Percentiles rank a stretch among this genome's conserved stretches.
phyloP scores from a whole-genome alignment of 2,888 invertebrate genomes.

The Idaea biselata region DNA sequence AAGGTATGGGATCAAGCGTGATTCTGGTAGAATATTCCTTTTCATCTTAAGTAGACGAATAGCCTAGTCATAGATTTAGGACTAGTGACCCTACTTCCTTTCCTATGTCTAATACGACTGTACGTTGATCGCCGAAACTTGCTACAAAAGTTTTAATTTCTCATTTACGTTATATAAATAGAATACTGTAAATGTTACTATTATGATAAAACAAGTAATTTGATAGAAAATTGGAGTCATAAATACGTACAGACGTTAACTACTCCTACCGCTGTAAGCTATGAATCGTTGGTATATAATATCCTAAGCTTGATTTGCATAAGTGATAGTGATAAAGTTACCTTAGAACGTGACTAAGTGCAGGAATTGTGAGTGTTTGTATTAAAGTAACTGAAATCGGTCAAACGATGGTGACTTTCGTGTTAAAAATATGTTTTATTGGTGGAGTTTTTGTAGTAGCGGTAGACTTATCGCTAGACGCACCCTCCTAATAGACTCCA shows the following conservation, averaged over 20 bases:
- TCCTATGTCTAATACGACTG: conserved; percentile 36
- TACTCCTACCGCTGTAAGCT: conserved; percentile 36
- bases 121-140: conserved; percentile 32
- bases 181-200: neutral
- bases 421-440: neutral
- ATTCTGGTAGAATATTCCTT: conserved; percentile 80
- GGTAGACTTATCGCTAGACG: neutral
- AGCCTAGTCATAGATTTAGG: conserved; percentile 73
- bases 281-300: conserved; percentile 33
- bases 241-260: conserved; percentile 42
- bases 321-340: conserved; percentile 47
- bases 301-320: conserved; percentile 33
- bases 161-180: neutral
- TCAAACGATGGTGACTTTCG: neutral
- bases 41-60: conserved; percentile 75
- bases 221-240: neutral
- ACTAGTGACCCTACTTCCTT: conserved; percentile 49
- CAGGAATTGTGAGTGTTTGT: conserved; percentile 21
- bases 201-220: neutral
- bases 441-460: neutral
- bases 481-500: neutral
- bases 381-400: conserved; percentile 33
- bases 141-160: neutral
- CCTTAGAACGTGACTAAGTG: conserved; percentile 60
- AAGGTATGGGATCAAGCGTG: conserved; percentile 81